Evolutionary conservation across 1,140 invertebrate genomes (phyloP).

Genomic region (Caenorhabditis inopinata): DNA sequence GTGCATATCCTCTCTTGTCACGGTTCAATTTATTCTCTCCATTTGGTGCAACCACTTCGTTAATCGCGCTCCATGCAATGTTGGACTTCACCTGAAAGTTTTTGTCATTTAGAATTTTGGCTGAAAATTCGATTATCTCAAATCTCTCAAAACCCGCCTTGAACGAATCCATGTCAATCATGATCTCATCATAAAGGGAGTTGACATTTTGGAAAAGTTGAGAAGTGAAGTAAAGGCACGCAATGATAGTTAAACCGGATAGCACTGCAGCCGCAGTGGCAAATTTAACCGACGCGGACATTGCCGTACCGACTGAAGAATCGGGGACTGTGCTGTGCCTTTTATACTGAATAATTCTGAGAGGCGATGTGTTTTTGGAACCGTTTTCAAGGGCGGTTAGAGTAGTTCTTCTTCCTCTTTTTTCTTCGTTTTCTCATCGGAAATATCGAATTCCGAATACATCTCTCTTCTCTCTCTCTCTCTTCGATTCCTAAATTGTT

Average conservation of each 20-base stretch:
- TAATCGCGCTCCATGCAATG: conserved; percentile 2
- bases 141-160: conserved; percentile 15
- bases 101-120: neutral
- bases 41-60: conserved; percentile 2
- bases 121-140: no score
- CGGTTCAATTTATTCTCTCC: neutral
- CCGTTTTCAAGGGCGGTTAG: neutral
- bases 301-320: conserved; percentile 8
- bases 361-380: neutral
- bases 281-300: conserved; percentile 8
- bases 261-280: conserved; percentile 23
- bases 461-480: neutral
- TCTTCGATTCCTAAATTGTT: no score
- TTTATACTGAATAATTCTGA: neutral
- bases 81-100: conserved; percentile 2
- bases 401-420: neutral
- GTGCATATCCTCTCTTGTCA: conserved; percentile 26
- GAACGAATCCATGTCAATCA: conserved; percentile 46
- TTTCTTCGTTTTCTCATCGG: neutral
- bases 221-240: conserved; percentile 35
- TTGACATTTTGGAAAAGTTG: conserved; percentile 48
- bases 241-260: conserved; percentile 39
- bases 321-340: neutral
- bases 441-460: neutral
- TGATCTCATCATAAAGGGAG: conserved; percentile 44